Evolutionary conservation across 1,140 invertebrate species (phyloP), one percentile per base, ranked within the genome.

Genomic region (Pomacea maculata): DNA sequence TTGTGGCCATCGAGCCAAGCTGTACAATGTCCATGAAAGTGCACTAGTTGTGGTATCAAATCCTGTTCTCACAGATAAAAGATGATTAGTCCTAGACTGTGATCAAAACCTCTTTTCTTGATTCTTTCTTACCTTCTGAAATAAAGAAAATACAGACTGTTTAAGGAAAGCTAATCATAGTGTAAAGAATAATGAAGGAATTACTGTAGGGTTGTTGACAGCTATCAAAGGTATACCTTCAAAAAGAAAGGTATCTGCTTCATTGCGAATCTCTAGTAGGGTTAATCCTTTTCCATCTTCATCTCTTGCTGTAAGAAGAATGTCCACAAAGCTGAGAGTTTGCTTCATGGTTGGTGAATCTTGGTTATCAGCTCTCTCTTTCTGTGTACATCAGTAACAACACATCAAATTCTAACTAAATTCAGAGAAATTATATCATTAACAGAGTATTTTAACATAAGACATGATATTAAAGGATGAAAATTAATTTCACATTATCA

Each of bases 11-110:
- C 94, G 88, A 2, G 96, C 93, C 85, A 97, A 91, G 83, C 95
- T 94, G 76, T 96, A 93, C 77, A 97, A 91, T 82, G 96, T 95
- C 93, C 97, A 98, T 0, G 91, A 90, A n/a, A 93, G 88, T n/a
- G 89, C 92, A n/a, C 90, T 93, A 0, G 92, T 89, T 0, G 92
- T 85, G 21, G 84, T 85, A 72, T 85, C 84, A 79, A 82, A 81
- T 11, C 84, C 84, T 85, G 71, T 61, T 34, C 21, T 70, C 29
- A 45, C 0, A 70, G 63, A 65, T 45, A 45, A 45, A 45, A 45
- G 34, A 45, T 45, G 34, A 45, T 45, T 6, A 45, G 34, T 45
- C 34, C 34, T 45, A 45, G 34, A 45, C 34, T 63, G 19, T 29
- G n/a, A 4, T 64, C n/a, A 11, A 61, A 21, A 55, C 17, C 34